Conservation (phyloP, 2,888 invertebrate species). For the Netelia virgata region DNA sequence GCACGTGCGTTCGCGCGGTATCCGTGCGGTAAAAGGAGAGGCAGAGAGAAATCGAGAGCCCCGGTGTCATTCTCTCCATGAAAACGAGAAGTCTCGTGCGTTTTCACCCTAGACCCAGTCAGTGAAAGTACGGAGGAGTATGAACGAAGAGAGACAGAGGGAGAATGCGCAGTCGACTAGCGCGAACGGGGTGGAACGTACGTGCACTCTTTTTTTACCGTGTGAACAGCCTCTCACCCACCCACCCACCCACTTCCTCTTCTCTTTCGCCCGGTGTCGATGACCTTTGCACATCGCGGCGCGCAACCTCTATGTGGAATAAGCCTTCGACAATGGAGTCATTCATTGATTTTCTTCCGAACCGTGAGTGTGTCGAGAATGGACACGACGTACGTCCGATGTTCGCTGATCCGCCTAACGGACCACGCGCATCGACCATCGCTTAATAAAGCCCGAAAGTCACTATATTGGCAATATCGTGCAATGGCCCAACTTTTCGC, state of each 20-base stretch:
- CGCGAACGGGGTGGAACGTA: constrained; percentile 27
- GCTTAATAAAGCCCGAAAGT: constrained; percentile 10
- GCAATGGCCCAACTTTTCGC: neutral
- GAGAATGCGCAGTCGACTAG: neutral
- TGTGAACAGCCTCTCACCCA: too few species aligned
- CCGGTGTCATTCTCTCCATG: constrained; percentile 62
- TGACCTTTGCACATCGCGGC: constrained; percentile 63
- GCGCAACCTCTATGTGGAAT: constrained; percentile 34
- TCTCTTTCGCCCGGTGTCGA: constrained; percentile 63
- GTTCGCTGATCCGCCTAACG: constrained; percentile 15
- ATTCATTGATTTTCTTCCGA: constrained; percentile 69
- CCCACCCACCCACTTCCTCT: constrained; percentile 17
- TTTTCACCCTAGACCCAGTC: constrained; percentile 42
- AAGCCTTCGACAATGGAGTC: constrained; percentile 63
- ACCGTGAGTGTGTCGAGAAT: constrained; percentile 65
- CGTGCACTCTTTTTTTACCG: constrained; percentile 56
- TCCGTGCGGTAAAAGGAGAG: constrained; percentile 37
- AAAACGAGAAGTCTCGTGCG: constrained; percentile 48
- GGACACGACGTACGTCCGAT: constrained; percentile 40
- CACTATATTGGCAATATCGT: constrained; percentile 33
- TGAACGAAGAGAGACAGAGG: neutral
- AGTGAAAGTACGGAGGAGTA: constrained; percentile 61
- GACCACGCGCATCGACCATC: constrained; percentile 16
- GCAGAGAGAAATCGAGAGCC: constrained; percentile 52
- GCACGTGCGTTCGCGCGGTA: neutral